phyloP scores from a whole-genome alignment of 2,888 invertebrate species.

The Plebejus argus region DNA sequence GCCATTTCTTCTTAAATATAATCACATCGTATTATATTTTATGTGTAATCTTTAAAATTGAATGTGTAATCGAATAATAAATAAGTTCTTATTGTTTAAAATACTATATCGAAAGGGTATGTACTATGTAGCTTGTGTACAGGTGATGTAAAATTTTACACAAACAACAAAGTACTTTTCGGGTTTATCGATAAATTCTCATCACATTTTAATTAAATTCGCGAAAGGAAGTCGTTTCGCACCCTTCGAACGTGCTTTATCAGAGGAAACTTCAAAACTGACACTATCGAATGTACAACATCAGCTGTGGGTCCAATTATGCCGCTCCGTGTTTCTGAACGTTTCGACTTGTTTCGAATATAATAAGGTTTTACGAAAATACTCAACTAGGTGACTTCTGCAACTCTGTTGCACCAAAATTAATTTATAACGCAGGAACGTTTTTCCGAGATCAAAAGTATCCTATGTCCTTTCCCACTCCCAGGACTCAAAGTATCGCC shows the following conservation, averaged over 20 bases:
- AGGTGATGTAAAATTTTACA: neutral
- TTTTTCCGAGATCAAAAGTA: too few relatives aligned
- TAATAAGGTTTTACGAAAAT: neutral
- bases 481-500: too few relatives aligned
- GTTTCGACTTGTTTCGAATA: neutral
- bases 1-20: too few relatives aligned
- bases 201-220: conserved; percentile 61
- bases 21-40: too few relatives aligned
- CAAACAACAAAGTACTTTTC: neutral
- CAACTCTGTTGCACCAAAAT: too few relatives aligned
- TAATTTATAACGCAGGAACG: too few relatives aligned
- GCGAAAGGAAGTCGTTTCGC: conserved; percentile 57
- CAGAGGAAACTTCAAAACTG: conserved; percentile 68
- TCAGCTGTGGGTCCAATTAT: conserved; percentile 68
- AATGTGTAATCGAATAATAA: too few relatives aligned
- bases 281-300: conserved; percentile 66
- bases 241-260: conserved; percentile 69
- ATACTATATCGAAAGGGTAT: neutral
- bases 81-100: neutral
- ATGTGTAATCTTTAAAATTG: too few relatives aligned
- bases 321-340: conserved; percentile 37
- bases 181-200: conserved; percentile 29
- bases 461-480: too few relatives aligned
- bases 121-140: neutral
- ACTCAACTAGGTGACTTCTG: too few relatives aligned